Evolutionary conservation across 92 coral and sea anemone species (phyloP).

Genomic region (Bergia sp.): DNA sequence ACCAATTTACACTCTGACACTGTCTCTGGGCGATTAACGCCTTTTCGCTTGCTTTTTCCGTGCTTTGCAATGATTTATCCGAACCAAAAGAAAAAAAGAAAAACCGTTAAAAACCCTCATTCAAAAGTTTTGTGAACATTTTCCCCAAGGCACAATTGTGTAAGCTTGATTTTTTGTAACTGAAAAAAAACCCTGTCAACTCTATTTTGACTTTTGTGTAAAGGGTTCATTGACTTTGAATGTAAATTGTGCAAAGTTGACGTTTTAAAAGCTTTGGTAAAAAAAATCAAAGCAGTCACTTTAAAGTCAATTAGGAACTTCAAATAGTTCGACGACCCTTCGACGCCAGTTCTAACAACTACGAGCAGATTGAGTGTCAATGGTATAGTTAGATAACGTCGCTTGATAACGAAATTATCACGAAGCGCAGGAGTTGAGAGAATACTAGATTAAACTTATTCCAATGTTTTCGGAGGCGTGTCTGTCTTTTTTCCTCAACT

Average conservation of each 20-base stretch:
- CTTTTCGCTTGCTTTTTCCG: background rate
- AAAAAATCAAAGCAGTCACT: background rate
- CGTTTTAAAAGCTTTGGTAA: background rate
- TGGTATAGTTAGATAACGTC: background rate
- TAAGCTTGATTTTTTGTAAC: background rate
- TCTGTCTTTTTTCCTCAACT: too few relatives aligned
- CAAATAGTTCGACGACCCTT: background rate
- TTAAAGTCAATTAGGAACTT: conserved; percentile 4
- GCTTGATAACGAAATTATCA: background rate
- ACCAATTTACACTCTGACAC: background rate
- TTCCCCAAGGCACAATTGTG: background rate
- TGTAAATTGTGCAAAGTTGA: background rate
- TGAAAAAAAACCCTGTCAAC: background rate
- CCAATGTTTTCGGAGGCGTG: background rate
- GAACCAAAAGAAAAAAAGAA: too few relatives aligned
- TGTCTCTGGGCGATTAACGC: background rate
- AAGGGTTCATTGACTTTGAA: background rate
- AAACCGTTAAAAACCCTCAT: background rate
- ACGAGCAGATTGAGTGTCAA: background rate
- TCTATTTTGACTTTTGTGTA: background rate
- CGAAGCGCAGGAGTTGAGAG: background rate
- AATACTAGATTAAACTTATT: background rate
- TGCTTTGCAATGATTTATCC: too few relatives aligned
- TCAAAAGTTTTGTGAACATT: background rate
- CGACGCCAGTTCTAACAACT: background rate